A percentile compares a stretch with the other conserved stretches of the same genome.
These are phyloP conservation scores for Solea senegalensis DNA, from an alignment of 2,113 vertebrate genomes.

Conservation along the genomic window DNA sequence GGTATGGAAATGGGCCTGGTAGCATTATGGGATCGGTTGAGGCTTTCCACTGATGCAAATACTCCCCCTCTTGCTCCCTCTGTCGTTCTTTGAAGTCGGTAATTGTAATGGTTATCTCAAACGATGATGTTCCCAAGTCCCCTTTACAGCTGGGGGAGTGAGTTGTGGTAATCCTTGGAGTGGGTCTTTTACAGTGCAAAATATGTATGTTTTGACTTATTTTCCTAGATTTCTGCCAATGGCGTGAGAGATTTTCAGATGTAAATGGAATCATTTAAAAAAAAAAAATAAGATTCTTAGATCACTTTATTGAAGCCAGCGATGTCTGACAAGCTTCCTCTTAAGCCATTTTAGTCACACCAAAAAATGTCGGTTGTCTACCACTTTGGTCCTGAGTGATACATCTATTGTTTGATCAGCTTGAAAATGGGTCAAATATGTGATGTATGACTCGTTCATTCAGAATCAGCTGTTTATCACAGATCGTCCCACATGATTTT, in stretches of 20 bases:
- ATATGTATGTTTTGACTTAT: constrained; percentile 3
- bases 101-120: constrained; percentile 66
- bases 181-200: constrained; percentile 15
- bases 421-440: too few species aligned
- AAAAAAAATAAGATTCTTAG: background rate
- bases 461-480: too few species aligned
- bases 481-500: too few species aligned
- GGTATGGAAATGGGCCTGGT: constrained; percentile 70
- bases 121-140: constrained; percentile 57
- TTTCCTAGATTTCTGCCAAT: constrained; percentile 16
- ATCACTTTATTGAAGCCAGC: constrained; percentile 1
- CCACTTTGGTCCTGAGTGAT: background rate
- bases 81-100: constrained; percentile 65
- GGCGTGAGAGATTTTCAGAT: background rate
- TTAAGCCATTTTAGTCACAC: background rate
- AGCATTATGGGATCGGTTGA: constrained; percentile 63
- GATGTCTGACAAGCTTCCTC: background rate
- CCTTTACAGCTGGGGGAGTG: constrained; percentile 10
- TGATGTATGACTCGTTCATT: too few species aligned
- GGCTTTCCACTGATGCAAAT: constrained; percentile 65
- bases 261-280: background rate
- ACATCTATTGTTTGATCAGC: too few species aligned
- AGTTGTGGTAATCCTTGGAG: constrained; percentile 13
- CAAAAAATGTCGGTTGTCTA: background rate
- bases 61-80: constrained; percentile 28